Evolutionary conservation across 2,113 vertebrate species (phyloP), one percentile per base, ranked within the genome.

Genomic region (Poeciliopsis retropinna): DNA sequence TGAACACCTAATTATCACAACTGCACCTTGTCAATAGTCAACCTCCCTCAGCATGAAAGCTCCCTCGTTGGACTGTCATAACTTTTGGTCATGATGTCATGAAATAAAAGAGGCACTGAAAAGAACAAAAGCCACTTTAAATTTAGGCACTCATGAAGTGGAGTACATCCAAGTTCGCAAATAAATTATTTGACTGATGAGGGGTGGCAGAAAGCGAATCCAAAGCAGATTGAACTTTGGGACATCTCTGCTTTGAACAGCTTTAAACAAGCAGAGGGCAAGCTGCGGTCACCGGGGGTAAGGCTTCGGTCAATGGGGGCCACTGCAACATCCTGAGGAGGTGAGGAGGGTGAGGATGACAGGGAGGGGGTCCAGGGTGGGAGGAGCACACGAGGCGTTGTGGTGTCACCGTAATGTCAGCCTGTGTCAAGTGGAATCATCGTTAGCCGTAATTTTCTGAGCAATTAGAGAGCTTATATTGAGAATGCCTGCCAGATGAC

Each of bases 391-490:
- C 30, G 31, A 90, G 87, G 90, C 89, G 70, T 89, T 78, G 86
- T 67, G 78, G 87, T 91, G 90, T 93, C 93, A 88, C 79, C 10
- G 51, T 92, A 90, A 93, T 94, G 93, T 94, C 94, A 94, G 88
- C 76, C 72, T 19, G 83, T 91, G 94, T 95, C 94, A 94, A 83
- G 83, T 91, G 87, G 68, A 89, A 95, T 95, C 91, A 95, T 85
- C 72, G 92, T 95, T 94, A 82, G 79, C 83, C 92, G 73, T 92
- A 92, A 95, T 94, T 95, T 95, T 95, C 94, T 95, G 92, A 95
- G 93, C 94, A 94, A 95, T 95, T 95, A 95, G 91, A 94, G 93
- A 64, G 84, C 92, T 95, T 94, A 94, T 94, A 93, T 91, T 91
- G 89, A 94, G 90, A 92, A 89, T 37, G 88, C 73, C 88, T 77